phyloP scores from a whole-genome alignment of 2,113 vertebrate genomes.

The Leucopsar rothschildi region DNA sequence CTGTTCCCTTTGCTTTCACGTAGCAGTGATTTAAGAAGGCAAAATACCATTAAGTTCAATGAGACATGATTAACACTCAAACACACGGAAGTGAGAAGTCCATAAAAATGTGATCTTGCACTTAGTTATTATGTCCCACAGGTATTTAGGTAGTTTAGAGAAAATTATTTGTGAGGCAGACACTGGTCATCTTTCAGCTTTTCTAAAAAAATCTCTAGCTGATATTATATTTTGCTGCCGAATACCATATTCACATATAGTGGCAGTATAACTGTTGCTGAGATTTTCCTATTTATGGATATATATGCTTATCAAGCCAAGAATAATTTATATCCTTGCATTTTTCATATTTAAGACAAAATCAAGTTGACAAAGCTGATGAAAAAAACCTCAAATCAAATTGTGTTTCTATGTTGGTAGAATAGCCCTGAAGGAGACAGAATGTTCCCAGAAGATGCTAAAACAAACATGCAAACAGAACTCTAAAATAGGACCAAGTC shows the following conservation, averaged over 20 bases:
- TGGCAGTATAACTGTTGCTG: neutral
- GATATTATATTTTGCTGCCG: neutral
- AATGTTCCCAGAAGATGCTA: slow-evolving; percentile 66
- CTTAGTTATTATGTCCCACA: neutral
- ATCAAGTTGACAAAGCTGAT: neutral
- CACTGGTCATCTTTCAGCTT: neutral
- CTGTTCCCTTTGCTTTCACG: neutral
- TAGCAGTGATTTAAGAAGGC: neutral
- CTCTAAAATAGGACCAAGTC: slow-evolving; percentile 55
- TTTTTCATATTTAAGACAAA: slow-evolving; percentile 17
- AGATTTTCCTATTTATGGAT: slow-evolving; percentile 3
- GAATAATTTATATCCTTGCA: neutral
- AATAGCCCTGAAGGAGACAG: slow-evolving; percentile 54
- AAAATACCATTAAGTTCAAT: neutral
- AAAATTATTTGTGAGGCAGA: neutral
- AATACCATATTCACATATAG: neutral
- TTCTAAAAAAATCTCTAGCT: neutral
- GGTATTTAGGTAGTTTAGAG: neutral
- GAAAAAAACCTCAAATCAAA: neutral
- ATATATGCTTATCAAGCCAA: neutral
- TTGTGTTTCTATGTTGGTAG: slow-evolving; percentile 33
- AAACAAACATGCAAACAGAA: slow-evolving; percentile 56
- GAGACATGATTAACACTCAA: neutral
- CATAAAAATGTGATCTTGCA: neutral
- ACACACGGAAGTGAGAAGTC: neutral